These are phyloP conservation scores for Aleiodes sp. DNA, from an alignment of 1,140 invertebrate species.

Conservation along the genomic window DNA sequence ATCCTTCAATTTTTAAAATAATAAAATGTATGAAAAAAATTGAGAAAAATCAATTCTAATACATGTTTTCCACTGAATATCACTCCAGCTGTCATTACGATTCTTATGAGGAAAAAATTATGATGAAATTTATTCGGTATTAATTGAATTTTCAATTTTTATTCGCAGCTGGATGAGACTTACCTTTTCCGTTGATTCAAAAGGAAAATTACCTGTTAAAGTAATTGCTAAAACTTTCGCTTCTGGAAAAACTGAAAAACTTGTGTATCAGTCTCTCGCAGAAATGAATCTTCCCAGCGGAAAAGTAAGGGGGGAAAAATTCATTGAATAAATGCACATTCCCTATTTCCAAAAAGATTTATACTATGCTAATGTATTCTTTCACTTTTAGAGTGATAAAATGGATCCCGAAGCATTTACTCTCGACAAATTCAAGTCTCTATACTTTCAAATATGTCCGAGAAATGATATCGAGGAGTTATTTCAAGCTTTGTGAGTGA, in stretches of 20 bases:
- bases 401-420: slow-evolving; percentile 95
- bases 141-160: neutral
- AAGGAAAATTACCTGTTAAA: slow-evolving; percentile 97
- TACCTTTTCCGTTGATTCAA: slow-evolving; percentile 89
- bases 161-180: slow-evolving; percentile 94
- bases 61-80: too few species aligned
- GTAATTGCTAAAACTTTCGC: slow-evolving; percentile 97
- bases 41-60: too few species aligned
- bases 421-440: slow-evolving; percentile 97
- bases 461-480: slow-evolving; percentile 98
- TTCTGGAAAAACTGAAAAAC: slow-evolving; percentile 96
- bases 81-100: too few species aligned
- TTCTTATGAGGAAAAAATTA: neutral
- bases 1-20: too few species aligned
- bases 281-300: slow-evolving; percentile 94
- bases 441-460: slow-evolving; percentile 99
- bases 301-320: slow-evolving; percentile 69
- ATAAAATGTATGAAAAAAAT: too few species aligned
- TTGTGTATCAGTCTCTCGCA: slow-evolving; percentile 96
- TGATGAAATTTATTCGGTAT: slow-evolving; percentile 22
- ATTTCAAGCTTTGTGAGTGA: slow-evolving; percentile 96
- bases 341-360: neutral
- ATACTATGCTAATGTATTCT: neutral
- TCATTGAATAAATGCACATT: slow-evolving; percentile 27
- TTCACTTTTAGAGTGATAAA: slow-evolving; percentile 78